These are phyloP conservation scores for Chauna torquata DNA, from an alignment of 2,113 vertebrate genomes.

Conservation along the genomic window DNA sequence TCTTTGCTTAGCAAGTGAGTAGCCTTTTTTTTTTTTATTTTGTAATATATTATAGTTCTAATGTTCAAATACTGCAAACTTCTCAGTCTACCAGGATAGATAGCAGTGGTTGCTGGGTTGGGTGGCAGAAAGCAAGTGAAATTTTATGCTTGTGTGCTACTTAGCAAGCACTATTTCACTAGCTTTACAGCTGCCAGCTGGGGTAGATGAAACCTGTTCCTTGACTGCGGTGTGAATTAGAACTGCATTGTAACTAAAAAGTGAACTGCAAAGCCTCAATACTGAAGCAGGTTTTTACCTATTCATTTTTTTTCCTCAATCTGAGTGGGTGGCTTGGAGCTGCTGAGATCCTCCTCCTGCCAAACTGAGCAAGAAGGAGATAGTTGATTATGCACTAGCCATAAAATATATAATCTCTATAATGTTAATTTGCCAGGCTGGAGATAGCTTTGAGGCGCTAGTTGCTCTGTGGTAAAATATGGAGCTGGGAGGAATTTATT, in stretches of 20 bases:
- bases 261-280: neutral
- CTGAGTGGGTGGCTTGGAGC: neutral
- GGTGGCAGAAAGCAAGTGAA: neutral
- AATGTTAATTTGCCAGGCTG: neutral
- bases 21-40: neutral
- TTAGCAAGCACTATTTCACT: neutral
- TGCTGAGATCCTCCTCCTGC: neutral
- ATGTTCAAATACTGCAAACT: neutral
- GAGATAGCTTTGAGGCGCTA: neutral
- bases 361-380: neutral
- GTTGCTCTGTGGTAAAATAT: neutral
- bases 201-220: neutral
- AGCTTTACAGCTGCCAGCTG: neutral
- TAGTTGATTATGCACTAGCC: neutral
- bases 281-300: neutral
- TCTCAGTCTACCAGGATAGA: neutral
- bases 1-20: conserved; percentile 52
- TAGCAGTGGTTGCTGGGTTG: neutral
- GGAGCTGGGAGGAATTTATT: neutral
- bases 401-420: neutral
- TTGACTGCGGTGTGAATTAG: neutral
- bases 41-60: neutral
- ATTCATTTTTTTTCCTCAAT: neutral
- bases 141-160: neutral
- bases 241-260: neutral